phyloP scores from a whole-genome alignment of 2,888 invertebrate genomes.

The Caenorhabditis zanzibari region DNA sequence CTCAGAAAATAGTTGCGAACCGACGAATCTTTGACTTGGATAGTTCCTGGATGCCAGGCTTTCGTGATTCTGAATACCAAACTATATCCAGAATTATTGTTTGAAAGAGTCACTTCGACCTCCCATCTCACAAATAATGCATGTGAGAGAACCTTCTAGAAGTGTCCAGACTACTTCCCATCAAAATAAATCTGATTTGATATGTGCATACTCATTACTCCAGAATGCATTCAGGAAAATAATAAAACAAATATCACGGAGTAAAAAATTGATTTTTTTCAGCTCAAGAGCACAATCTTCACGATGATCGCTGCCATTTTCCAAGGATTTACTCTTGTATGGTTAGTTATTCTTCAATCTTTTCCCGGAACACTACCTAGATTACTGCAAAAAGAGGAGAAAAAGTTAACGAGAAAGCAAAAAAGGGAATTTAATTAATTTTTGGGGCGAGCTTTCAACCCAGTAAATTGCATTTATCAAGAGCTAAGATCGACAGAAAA shows the following conservation, averaged over 20 bases:
- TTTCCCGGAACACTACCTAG: not conserved
- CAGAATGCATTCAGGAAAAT: not conserved
- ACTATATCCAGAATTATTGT: not conserved
- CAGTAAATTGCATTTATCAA: constrained; percentile 62
- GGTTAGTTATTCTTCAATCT: constrained; percentile 69
- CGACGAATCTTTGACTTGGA: no score
- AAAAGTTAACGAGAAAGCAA: not conserved
- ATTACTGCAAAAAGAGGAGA: constrained; percentile 10
- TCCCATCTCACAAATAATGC: constrained; percentile 35
- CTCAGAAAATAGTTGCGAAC: no score
- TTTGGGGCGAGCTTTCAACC: constrained; percentile 43
- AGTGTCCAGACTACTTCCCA: constrained; percentile 50
- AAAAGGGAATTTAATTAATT: constrained; percentile 53
- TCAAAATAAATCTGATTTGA: constrained; percentile 61
- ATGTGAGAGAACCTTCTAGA: constrained; percentile 42
- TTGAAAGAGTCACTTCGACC: constrained; percentile 23
- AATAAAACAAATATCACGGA: not conserved
- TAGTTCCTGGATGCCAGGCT: not conserved
- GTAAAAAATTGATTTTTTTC: constrained; percentile 59
- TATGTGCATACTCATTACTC: constrained; percentile 56
- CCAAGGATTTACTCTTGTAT: constrained; percentile 78
- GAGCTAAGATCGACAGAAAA: constrained; percentile 50
- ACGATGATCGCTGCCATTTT: constrained; percentile 76
- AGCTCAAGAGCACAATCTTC: constrained; percentile 80
- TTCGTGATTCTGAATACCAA: not conserved